phyloP scores from a whole-genome alignment of 2,113 vertebrate genomes.

The Halcyon senegalensis region DNA sequence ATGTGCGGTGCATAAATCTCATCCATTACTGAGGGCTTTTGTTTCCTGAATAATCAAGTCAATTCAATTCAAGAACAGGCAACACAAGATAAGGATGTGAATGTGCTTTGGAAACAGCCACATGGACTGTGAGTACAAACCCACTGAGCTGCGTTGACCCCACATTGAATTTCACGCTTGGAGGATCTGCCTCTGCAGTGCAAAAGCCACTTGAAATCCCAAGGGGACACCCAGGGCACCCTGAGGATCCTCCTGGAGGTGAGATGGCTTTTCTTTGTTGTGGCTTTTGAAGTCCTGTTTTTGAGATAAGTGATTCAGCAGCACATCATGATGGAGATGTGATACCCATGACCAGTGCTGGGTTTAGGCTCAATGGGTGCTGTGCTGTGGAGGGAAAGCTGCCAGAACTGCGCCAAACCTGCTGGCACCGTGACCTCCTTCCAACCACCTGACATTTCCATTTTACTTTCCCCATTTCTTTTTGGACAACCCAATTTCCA shows the following conservation, averaged over 20 bases:
- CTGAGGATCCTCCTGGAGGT: not conserved
- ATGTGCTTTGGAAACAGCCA: not conserved
- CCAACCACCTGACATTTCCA: not conserved
- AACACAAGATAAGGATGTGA: not conserved
- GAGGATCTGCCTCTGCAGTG: too few species aligned
- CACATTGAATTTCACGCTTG: not conserved
- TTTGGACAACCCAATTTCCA: conserved; percentile 24
- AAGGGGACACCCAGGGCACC: accelerated
- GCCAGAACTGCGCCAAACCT: accelerated
- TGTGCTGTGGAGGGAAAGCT: accelerated
- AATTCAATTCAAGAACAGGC: not conserved
- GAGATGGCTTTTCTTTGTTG: not conserved
- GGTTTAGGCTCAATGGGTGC: accelerated
- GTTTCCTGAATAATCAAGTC: not conserved
- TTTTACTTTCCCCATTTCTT: conserved; percentile 29
- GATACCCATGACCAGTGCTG: too few species aligned
- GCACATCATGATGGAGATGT: not conserved
- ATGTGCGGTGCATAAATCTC: not conserved
- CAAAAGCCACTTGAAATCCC: not conserved
- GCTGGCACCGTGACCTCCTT: not conserved
- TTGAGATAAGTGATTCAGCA: not conserved
- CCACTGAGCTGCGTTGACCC: not conserved
- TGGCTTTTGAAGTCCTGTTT: not conserved
- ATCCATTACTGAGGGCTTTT: not conserved
- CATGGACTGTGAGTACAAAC: accelerated